phyloP scores from a whole-genome alignment of 1,140 invertebrate species.

The honey bee (Apis mellifera) region DNA sequence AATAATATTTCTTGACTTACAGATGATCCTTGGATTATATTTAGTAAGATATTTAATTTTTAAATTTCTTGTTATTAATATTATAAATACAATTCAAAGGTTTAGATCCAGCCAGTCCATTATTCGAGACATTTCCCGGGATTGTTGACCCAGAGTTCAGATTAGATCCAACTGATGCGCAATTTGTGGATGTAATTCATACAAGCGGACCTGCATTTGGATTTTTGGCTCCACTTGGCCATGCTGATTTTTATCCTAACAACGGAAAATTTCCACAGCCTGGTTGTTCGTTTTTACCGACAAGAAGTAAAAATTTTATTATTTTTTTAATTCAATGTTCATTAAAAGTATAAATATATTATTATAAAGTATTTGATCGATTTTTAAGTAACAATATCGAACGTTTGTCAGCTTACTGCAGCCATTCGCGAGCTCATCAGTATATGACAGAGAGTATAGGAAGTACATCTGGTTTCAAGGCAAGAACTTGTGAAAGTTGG shows the following conservation, averaged over 20 bases:
- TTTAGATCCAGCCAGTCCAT: conserved; percentile 82
- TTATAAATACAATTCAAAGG: conserved; percentile 67
- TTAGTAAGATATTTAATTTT: not conserved
- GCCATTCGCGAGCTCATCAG: conserved; percentile 80
- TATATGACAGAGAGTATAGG: conserved; percentile 81
- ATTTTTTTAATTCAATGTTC: not conserved
- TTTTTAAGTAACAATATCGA: not conserved
- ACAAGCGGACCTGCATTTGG: conserved; percentile 80
- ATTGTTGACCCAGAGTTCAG: conserved; percentile 73
- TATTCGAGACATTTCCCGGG: conserved; percentile 75
- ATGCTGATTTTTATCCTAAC: conserved; percentile 82
- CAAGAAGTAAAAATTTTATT: conserved; percentile 60
- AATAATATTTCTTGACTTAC: no score
- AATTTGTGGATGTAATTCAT: conserved; percentile 83
- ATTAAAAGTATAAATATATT: not conserved
- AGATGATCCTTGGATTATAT: not conserved
- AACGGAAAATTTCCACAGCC: conserved; percentile 77
- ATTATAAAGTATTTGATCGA: not conserved
- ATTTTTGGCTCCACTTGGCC: conserved; percentile 75
- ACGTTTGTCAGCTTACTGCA: conserved; percentile 76
- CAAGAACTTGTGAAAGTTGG: conserved; percentile 72
- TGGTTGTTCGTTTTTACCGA: conserved; percentile 72
- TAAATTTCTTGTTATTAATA: not conserved
- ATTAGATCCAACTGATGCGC: conserved; percentile 79
- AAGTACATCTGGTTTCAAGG: conserved; percentile 72